Percentiles rank a stretch among this genome's conserved stretches.
Conservation (phyloP, 1,140 invertebrate species). For the Pseudomyrmex cubaensis region DNA sequence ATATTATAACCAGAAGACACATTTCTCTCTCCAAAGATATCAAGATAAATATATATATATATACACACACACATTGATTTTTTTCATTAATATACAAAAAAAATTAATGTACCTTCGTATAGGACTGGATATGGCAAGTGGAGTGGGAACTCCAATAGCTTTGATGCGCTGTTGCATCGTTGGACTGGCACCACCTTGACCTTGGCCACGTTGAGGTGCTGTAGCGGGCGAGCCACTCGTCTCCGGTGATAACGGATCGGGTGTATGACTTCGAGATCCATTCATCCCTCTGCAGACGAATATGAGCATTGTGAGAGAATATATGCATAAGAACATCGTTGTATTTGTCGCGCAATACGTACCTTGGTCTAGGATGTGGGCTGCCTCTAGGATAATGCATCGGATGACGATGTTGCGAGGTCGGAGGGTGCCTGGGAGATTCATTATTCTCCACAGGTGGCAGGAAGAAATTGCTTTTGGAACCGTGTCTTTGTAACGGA, state of each 20-base stretch:
- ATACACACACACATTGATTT: constrained; percentile 36
- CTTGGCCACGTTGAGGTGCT: constrained; percentile 84
- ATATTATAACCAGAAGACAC: constrained; percentile 33
- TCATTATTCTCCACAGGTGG: constrained; percentile 88
- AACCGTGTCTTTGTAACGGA: constrained; percentile 94
- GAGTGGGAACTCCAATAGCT: constrained; percentile 94
- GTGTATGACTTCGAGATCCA: constrained; percentile 89
- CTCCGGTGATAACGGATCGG: constrained; percentile 88
- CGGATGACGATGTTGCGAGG: constrained; percentile 84
- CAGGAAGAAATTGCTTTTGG: constrained; percentile 96
- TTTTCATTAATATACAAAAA: constrained; percentile 2
- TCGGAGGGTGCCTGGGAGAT: constrained; percentile 87
- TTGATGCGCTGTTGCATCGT: constrained; percentile 96
- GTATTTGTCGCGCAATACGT: constrained; percentile 4
- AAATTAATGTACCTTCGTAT: constrained; percentile 89
- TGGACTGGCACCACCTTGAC: constrained; percentile 88
- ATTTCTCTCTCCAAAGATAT: constrained; percentile 28
- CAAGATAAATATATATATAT: constrained; percentile 14
- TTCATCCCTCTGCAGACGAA: constrained; percentile 85
- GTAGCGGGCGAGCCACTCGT: constrained; percentile 83
- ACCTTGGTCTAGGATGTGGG: constrained; percentile 91
- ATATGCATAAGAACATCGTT: not conserved
- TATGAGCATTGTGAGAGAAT: constrained; percentile 25
- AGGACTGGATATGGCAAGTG: constrained; percentile 93
- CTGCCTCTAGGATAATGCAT: constrained; percentile 90